These are phyloP conservation scores for Champsocephalus esox DNA, from an alignment of 2,797 vertebrate species.

Conservation along the genomic window DNA sequence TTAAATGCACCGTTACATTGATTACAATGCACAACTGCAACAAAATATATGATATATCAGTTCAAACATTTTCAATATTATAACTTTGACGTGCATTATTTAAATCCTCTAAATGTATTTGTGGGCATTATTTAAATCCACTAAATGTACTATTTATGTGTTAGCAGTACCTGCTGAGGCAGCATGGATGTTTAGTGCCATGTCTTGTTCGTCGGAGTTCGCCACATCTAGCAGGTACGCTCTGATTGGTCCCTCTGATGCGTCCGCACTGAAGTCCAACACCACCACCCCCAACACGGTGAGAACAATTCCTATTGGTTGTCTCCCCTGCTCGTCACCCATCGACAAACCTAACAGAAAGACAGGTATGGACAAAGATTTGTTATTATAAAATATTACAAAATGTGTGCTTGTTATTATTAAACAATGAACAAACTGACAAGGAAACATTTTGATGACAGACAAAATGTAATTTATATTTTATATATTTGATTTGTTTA, in stretches of 20 bases:
- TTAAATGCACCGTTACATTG: too few species aligned
- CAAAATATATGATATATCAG: too few species aligned
- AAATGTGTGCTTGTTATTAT: not conserved
- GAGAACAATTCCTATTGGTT: slow-evolving; percentile 95
- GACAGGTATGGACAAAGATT: not conserved
- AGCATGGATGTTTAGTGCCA: slow-evolving; percentile 98
- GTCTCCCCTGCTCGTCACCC: slow-evolving; percentile 88
- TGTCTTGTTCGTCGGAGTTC: slow-evolving; percentile 97
- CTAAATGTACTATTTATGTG: not conserved
- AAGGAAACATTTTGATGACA: not conserved
- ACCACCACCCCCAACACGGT: slow-evolving; percentile 96
- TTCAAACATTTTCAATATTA: too few species aligned
- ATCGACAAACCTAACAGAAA: slow-evolving; percentile 87
- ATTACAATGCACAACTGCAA: too few species aligned
- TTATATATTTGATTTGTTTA: too few species aligned
- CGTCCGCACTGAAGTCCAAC: slow-evolving; percentile 95
- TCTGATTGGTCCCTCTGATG: slow-evolving; percentile 95
- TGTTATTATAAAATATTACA: not conserved
- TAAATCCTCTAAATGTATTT: not conserved
- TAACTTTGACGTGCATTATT: not conserved
- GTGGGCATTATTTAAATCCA: accelerated
- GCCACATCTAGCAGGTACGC: slow-evolving; percentile 97
- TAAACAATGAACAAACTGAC: not conserved
- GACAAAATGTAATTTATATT: too few species aligned
- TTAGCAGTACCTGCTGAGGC: slow-evolving; percentile 90